Evolutionary conservation across 2,888 invertebrate species (phyloP), one percentile per base, ranked within the genome.

Genomic region (Torymus texanus): DNA sequence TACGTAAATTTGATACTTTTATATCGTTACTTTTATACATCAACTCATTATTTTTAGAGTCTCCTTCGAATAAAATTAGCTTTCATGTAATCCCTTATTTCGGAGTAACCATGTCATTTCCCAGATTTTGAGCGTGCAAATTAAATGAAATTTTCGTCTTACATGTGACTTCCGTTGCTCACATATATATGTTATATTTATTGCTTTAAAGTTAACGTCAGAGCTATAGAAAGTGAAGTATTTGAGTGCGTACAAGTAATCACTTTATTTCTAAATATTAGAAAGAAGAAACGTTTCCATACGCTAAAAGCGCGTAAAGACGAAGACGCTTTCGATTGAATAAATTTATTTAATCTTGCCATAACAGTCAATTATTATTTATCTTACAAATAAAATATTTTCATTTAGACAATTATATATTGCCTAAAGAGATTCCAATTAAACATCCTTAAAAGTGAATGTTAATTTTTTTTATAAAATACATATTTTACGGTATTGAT

Each of bases 201-300:
- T 78, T 78, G 78, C 78, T 78, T 78, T 67, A 78, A 67, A 73
- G 73, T 68, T 78, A 65, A 72, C 59, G 59, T 61, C 18, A 62
- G 73, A 78, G 67, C 61, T 73, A 56, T 73, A 78, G 73, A 78
- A 68, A 62, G 63, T 63, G 71, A 77, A 77, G 11, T 65, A 70
- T 70, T 8, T 70, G 56, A 71, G 76, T 78, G 55, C 66, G 65
- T 78, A 66, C 73, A 61, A 14, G 51, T 78, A 18, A 55, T 67
- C 18, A 56, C 18, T 73, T 62, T 67, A 51, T 51, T n/a, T 24
- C 61, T 67, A 70, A 24, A 78, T 16, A 56, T 67, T 61, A 56
- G 72, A 73, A 41, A 73, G 21, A 62, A 73, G 56, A 66, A 50
- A 76, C 58, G 14, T 14, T 55, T 73, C 62, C 68, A 50, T 41